Conservation (phyloP, 2,797 vertebrate species). For the Remorina albescens region DNA sequence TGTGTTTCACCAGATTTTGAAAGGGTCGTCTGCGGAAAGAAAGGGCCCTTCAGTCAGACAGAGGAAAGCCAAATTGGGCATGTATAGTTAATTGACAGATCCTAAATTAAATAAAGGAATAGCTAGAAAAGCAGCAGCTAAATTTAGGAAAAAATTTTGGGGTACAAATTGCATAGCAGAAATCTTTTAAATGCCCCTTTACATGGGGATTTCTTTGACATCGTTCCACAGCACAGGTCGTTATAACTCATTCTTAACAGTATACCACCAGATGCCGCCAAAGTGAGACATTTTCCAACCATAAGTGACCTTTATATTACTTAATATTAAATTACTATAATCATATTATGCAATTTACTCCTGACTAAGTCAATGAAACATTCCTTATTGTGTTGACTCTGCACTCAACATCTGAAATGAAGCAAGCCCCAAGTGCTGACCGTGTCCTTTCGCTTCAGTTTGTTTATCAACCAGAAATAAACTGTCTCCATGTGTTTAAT, state of each 20-base stretch:
- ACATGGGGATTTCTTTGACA: background rate
- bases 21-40: background rate
- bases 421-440: background rate
- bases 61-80: background rate
- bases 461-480: background rate
- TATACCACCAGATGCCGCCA: constrained; percentile 41
- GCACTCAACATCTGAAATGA: background rate
- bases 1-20: background rate
- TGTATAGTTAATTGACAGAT: background rate
- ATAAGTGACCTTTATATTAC: background rate
- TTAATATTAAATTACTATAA: constrained; percentile 11
- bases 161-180: no score
- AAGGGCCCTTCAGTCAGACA: background rate
- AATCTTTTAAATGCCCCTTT: background rate
- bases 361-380: constrained; percentile 3
- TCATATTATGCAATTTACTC: constrained; percentile 19
- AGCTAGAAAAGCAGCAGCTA: no score
- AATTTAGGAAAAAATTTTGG: background rate
- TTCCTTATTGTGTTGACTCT: constrained; percentile 2
- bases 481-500: background rate
- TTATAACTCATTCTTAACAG: background rate
- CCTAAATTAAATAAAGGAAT: background rate
- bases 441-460: background rate
- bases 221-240: background rate
- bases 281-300: background rate